A percentile compares a stretch with the other conserved stretches of the same genome.
These are phyloP conservation scores for Rhabditoides inermis DNA, from an alignment of 2,888 invertebrate species.

Conservation along the genomic window DNA sequence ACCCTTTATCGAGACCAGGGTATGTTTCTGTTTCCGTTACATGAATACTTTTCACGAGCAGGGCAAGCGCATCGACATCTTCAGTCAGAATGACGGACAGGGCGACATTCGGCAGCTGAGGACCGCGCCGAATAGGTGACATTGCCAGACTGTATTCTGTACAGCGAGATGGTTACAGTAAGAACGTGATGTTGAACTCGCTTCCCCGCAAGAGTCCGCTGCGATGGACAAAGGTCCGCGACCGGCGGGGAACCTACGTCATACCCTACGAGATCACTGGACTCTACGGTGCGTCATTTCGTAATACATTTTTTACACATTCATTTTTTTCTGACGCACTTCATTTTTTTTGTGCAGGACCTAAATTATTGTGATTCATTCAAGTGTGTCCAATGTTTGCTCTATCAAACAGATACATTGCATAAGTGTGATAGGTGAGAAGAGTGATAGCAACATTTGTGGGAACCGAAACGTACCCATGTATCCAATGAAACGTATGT, in stretches of 20 bases:
- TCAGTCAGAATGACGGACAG: slow-evolving; percentile 25
- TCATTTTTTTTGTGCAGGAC: not conserved
- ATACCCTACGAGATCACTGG: slow-evolving; percentile 40
- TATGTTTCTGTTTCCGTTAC: no score
- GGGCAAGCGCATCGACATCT: slow-evolving; percentile 35
- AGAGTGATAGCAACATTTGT: not conserved
- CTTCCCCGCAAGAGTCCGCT: slow-evolving; percentile 21
- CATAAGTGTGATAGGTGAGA: not conserved
- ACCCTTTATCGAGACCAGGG: no score
- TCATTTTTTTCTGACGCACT: not conserved
- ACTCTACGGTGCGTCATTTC: slow-evolving; percentile 23
- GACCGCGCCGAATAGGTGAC: not conserved
- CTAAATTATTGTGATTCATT: not conserved
- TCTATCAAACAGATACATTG: not conserved
- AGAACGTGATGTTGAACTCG: slow-evolving; percentile 19
- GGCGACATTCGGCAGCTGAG: slow-evolving; percentile 34
- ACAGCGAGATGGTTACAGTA: not conserved
- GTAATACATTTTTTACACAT: no score
- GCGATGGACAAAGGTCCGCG: slow-evolving; percentile 29
- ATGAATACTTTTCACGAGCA: no score
- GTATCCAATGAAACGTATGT: slow-evolving; percentile 2
- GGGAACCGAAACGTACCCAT: not conserved
- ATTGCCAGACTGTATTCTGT: not conserved
- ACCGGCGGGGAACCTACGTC: slow-evolving; percentile 25
- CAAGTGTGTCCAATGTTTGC: no score